phyloP scores from a whole-genome alignment of 2,797 vertebrate genomes.

The Syndactyla subalaris region DNA sequence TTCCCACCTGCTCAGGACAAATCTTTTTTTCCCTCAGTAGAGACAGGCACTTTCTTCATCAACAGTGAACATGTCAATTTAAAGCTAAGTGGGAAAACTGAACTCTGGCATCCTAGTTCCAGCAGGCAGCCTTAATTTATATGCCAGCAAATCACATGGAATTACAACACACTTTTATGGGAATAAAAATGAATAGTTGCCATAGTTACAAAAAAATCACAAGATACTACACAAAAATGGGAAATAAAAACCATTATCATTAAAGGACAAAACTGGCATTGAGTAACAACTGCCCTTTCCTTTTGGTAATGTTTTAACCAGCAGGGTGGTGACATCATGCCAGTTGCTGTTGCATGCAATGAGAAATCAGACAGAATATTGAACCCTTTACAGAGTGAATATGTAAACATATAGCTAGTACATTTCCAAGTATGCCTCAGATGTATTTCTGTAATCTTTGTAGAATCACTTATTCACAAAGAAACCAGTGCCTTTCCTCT shows the following conservation, averaged over 20 bases:
- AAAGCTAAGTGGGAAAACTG: conserved; percentile 15
- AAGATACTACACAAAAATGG: not conserved
- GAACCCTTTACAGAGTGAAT: not conserved
- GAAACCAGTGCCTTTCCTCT: not conserved
- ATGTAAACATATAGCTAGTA: not conserved
- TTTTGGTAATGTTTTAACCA: not conserved
- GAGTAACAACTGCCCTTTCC: not conserved
- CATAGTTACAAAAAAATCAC: conserved; percentile 26
- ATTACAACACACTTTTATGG: conserved; percentile 14
- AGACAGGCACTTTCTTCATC: not conserved
- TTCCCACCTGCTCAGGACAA: conserved; percentile 13
- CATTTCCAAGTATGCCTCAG: not conserved
- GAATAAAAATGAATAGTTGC: conserved; percentile 40
- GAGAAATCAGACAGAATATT: not conserved
- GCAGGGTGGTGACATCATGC: not conserved
- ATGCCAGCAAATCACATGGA: not conserved
- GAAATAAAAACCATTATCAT: conserved; percentile 11
- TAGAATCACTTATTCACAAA: not conserved
- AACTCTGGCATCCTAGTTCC: not conserved
- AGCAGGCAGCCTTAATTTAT: conserved; percentile 34
- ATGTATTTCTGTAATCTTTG: not conserved
- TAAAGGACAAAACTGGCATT: not conserved
- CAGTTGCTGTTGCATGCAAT: not conserved
- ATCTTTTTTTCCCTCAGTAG: not conserved
- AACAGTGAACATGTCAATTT: conserved; percentile 19